phyloP scores from a whole-genome alignment of 2,888 invertebrate species.

The Ophraella communa region DNA sequence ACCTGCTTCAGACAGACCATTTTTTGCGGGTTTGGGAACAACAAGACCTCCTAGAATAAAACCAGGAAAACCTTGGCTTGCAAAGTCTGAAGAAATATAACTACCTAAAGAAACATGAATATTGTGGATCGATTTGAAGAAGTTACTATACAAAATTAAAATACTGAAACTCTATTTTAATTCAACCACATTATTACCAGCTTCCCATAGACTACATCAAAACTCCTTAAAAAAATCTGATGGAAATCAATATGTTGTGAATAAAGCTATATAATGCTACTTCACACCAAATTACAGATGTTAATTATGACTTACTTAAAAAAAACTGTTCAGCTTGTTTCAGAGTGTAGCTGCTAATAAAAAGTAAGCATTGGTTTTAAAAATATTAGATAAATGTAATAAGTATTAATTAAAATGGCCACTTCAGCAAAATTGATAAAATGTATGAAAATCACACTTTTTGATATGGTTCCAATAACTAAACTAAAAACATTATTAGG shows the following conservation, averaged over 20 bases:
- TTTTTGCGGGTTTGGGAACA: slow-evolving; percentile 16
- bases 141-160: not conserved
- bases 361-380: too few relatives aligned
- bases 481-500: too few relatives aligned
- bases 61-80: slow-evolving; percentile 40
- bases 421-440: too few relatives aligned
- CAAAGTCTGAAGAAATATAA: slow-evolving; percentile 22
- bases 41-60: slow-evolving; percentile 33
- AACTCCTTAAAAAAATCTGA: not conserved
- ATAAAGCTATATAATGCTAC: slow-evolving; percentile 17
- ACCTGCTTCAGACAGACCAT: slow-evolving; percentile 7
- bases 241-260: not conserved
- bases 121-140: not conserved
- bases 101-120: not conserved
- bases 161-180: not conserved
- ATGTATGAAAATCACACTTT: too few relatives aligned
- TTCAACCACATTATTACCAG: not conserved
- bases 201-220: not conserved
- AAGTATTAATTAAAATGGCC: too few relatives aligned
- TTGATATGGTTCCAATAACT: too few relatives aligned
- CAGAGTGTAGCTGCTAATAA: too few relatives aligned
- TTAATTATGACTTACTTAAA: not conserved
- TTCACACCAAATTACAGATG: not conserved
- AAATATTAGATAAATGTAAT: too few relatives aligned
- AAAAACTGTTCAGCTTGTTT: too few relatives aligned